These are phyloP conservation scores for Gorsachius magnificus DNA, from an alignment of 2,797 vertebrate genomes.

Conservation along the genomic window DNA sequence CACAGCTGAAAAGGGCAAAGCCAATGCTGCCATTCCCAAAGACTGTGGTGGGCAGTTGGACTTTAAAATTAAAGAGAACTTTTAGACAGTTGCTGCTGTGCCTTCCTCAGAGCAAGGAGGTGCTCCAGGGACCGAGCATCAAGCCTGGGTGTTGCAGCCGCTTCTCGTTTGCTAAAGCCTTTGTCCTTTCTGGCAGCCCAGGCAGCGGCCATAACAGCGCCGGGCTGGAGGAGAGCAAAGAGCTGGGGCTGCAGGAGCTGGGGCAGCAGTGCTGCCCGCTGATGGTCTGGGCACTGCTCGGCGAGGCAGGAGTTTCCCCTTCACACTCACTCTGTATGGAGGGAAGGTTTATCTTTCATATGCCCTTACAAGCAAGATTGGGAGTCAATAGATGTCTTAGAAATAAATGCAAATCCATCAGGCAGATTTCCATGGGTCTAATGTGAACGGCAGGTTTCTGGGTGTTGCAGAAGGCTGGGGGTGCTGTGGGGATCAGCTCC, in stretches of 20 bases:
- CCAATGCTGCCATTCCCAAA: background rate
- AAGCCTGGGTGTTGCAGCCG: background rate
- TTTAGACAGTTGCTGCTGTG: background rate
- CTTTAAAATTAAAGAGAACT: background rate
- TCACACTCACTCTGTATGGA: rapidly evolving
- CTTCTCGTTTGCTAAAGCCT: background rate
- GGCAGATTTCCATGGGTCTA: background rate
- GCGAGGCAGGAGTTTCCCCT: background rate
- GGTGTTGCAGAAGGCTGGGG: background rate
- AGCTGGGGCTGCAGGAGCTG: background rate
- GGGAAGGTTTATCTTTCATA: background rate
- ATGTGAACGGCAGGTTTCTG: background rate
- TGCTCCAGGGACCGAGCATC: background rate
- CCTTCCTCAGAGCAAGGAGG: background rate
- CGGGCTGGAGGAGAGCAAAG: background rate
- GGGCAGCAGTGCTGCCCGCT: background rate
- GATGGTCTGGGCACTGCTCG: background rate
- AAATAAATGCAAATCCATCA: background rate
- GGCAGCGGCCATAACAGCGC: background rate
- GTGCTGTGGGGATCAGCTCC: rapidly evolving
- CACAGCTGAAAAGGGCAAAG: background rate
- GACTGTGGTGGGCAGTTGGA: background rate
- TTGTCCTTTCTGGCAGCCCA: background rate
- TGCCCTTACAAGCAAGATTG: background rate
- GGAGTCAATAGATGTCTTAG: background rate